These are phyloP conservation scores for Pipa parva DNA, from an alignment of 2,113 vertebrate genomes.

Conservation along the genomic window DNA sequence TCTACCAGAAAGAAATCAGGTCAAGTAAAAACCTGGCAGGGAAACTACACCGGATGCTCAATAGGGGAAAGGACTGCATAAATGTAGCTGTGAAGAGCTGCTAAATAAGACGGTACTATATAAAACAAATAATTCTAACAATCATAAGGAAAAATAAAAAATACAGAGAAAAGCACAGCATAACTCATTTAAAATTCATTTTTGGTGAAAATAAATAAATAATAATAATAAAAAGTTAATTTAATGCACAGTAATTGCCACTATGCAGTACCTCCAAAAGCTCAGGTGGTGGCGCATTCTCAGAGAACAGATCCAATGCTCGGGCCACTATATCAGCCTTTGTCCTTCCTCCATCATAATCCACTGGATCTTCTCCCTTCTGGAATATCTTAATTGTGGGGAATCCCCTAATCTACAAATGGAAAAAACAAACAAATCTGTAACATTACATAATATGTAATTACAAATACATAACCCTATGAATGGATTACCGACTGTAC, in stretches of 20 bases:
- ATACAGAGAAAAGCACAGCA: background rate
- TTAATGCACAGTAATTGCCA: background rate
- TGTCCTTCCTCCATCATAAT: constrained; percentile 86
- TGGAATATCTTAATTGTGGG: constrained; percentile 96
- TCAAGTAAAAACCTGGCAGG: too few species aligned
- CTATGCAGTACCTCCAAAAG: constrained; percentile 75
- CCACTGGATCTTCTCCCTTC: constrained; percentile 86
- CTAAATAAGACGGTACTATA: background rate
- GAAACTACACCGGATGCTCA: too few species aligned
- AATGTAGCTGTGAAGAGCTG: background rate
- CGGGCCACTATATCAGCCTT: constrained; percentile 76
- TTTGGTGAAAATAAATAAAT: background rate
- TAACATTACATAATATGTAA: too few species aligned
- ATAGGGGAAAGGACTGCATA: background rate
- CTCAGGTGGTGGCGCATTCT: constrained; percentile 81
- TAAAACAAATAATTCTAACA: background rate
- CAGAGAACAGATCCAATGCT: constrained; percentile 88
- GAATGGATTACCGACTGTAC: too few species aligned
- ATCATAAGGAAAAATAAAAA: background rate
- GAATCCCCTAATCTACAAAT: constrained; percentile 82
- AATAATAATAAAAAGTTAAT: background rate
- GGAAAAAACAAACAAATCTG: constrained; percentile 4
- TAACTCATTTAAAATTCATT: background rate
- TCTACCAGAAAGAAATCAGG: too few species aligned
- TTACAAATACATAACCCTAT: too few species aligned